A percentile compares a stretch with the other conserved stretches of the same genome.
These are phyloP conservation scores for Melanerpes formicivorus DNA, from an alignment of 2,113 vertebrate species.

Conservation along the genomic window DNA sequence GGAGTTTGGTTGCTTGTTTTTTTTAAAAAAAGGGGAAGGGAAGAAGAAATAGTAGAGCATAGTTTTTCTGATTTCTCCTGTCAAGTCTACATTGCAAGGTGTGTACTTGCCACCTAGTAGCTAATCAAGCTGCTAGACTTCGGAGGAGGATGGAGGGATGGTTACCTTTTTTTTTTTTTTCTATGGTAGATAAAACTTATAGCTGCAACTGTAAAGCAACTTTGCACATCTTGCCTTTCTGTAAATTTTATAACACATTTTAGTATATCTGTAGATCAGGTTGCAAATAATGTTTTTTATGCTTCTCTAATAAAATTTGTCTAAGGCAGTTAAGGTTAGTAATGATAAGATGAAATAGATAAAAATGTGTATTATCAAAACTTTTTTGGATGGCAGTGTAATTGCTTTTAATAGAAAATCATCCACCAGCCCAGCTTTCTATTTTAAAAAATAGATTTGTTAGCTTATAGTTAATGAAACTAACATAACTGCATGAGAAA, in stretches of 20 bases:
- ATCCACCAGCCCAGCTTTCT: not conserved
- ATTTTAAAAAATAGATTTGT: not conserved
- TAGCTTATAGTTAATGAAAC: slow-evolving; percentile 54
- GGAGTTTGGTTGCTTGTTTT: too few relatives aligned
- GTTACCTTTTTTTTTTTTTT: not conserved
- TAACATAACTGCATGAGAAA: slow-evolving; percentile 57
- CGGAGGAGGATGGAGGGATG: too few relatives aligned
- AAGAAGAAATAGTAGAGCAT: not conserved
- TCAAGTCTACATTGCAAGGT: not conserved
- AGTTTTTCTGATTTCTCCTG: slow-evolving; percentile 11
- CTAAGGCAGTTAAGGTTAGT: not conserved
- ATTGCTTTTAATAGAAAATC: slow-evolving; percentile 23
- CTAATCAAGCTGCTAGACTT: not conserved
- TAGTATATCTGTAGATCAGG: not conserved
- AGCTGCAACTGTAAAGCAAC: not conserved
- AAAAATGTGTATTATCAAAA: not conserved
- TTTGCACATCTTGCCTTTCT: not conserved
- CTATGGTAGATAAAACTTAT: not conserved
- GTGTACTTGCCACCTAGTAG: not conserved
- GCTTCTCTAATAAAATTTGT: not conserved
- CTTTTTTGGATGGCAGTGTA: slow-evolving; percentile 48
- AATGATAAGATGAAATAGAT: not conserved
- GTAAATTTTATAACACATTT: not conserved
- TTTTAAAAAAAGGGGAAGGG: not conserved
- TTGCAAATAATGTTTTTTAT: not conserved